These are phyloP conservation scores for Aphaenogaster rudis DNA, from an alignment of 1,140 invertebrate species.

Conservation along the genomic window DNA sequence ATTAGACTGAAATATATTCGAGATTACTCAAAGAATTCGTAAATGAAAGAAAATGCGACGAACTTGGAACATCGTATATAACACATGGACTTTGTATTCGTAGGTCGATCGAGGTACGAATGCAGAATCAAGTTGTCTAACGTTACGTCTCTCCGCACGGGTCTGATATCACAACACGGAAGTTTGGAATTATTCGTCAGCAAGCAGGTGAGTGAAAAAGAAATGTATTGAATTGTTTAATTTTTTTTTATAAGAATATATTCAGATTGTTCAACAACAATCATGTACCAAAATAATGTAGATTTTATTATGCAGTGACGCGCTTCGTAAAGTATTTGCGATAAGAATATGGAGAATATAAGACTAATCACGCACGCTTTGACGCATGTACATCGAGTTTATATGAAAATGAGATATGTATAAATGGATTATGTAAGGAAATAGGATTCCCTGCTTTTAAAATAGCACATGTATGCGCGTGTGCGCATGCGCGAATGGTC, in stretches of 20 bases:
- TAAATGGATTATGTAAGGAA: conserved; percentile 20
- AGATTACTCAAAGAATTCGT: neutral
- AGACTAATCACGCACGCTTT: neutral
- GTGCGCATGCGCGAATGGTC: neutral
- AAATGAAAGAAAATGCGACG: neutral
- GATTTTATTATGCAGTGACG: neutral
- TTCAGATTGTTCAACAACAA: neutral
- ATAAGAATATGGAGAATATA: conserved; percentile 14
- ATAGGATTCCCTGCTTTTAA: conserved; percentile 10
- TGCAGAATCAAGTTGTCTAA: conserved; percentile 82
- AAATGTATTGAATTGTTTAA: neutral
- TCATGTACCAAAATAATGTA: neutral
- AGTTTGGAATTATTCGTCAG: conserved; percentile 75
- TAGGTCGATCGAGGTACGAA: conserved; percentile 82
- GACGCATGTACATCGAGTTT: neutral
- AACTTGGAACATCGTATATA: neutral
- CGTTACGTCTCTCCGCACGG: conserved; percentile 73
- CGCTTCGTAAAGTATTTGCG: conserved; percentile 14
- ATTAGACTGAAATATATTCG: neutral
- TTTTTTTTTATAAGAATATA: neutral
- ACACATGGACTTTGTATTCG: conserved; percentile 29
- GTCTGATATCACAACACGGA: conserved; percentile 67
- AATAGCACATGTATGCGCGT: neutral
- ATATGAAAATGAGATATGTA: conserved; percentile 2
- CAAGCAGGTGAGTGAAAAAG: conserved; percentile 77